These are phyloP conservation scores for Chrysomallon squamiferum DNA, from an alignment of 1,140 invertebrate species.

Conservation along the genomic window DNA sequence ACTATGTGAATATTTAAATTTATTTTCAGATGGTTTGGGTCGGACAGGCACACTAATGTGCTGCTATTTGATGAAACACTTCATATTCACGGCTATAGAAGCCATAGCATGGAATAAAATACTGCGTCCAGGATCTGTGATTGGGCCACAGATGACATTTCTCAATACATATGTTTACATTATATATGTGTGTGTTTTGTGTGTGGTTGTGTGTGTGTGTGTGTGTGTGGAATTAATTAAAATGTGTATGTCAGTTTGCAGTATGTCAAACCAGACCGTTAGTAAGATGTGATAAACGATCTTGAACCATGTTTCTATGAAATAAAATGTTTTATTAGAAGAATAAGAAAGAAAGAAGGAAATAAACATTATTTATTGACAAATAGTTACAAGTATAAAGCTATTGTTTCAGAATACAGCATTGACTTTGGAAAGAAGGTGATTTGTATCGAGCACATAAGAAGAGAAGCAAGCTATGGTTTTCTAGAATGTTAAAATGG, in stretches of 20 bases:
- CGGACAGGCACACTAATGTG: conserved; percentile 96
- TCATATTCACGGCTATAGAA: conserved; percentile 87
- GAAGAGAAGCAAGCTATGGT: conserved; percentile 44
- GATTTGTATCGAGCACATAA: conserved; percentile 70
- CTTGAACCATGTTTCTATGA: too few species aligned
- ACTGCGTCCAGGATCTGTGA: conserved; percentile 98
- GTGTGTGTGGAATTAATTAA: too few species aligned
- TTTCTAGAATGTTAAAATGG: conserved; percentile 52
- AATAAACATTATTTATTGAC: too few species aligned
- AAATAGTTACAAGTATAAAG: too few species aligned
- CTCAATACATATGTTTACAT: conserved; percentile 89
- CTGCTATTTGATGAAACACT: conserved; percentile 99
- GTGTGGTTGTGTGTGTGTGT: too few species aligned
- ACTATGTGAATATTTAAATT: background rate
- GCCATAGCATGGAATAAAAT: conserved; percentile 96
- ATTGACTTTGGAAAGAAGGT: conserved; percentile 77
- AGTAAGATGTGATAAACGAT: too few species aligned
- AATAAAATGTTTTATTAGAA: too few species aligned
- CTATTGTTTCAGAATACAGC: conserved; percentile 72
- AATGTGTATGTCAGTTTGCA: too few species aligned
- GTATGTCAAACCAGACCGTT: too few species aligned
- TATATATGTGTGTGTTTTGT: too few species aligned
- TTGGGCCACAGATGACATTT: conserved; percentile 96
- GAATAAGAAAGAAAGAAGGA: too few species aligned
- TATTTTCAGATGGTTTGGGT: conserved; percentile 86